Base-by-base conservation (phyloP, 2,797 vertebrate genomes). In the Strix occidentalis region DNA sequence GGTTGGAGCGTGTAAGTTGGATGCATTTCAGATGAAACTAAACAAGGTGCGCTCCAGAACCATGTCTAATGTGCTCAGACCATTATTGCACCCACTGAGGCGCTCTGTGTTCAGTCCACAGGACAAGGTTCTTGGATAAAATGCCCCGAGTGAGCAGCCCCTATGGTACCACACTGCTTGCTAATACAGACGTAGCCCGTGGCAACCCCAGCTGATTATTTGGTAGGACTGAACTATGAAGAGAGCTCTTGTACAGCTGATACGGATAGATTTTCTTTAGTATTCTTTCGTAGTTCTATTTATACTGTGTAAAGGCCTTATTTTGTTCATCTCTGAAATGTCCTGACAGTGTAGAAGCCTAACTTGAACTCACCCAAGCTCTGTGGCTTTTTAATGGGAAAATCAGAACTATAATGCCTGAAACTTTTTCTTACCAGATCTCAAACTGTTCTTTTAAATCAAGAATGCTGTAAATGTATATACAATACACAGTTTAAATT, bases 121-220 rank as follows among this genome's bases (percentile, higher is more conserved):
- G 33, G 26, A 43, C 14, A 21, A 71, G 23, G 20, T 29, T 64
- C 77, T 92, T 41, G 7, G 5, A 33, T 25, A 24, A 43, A 53
- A 3, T 7, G 26, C 18, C 13, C 7, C 0, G 13, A 63, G 29
- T 5, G 74, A 82, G 50, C 58, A 81, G 57, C 54, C 16, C 28
- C 63, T 43, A 2, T 12, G 43, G 69, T 60, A 63, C 71, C 46
- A 35, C 5, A 0, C 46, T 29, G 24, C 33, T 74, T 43, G 26
- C 63, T 46, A 8, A 17, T 17, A 23, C 0, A 64, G 45, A n/a
- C 0, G 0, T 16, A 76, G 58, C 60, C 64, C 11, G 2, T 5
- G 24, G 51, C 56, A 94, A 35, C 13, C 48, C 23, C 46, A 26
- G 45, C 18, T 37, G 28, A n/a, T 64, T 24, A 37, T 39, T 26